Evolutionary conservation across 2,888 invertebrate genomes (phyloP).

Genomic region (Dorcus hopei): DNA sequence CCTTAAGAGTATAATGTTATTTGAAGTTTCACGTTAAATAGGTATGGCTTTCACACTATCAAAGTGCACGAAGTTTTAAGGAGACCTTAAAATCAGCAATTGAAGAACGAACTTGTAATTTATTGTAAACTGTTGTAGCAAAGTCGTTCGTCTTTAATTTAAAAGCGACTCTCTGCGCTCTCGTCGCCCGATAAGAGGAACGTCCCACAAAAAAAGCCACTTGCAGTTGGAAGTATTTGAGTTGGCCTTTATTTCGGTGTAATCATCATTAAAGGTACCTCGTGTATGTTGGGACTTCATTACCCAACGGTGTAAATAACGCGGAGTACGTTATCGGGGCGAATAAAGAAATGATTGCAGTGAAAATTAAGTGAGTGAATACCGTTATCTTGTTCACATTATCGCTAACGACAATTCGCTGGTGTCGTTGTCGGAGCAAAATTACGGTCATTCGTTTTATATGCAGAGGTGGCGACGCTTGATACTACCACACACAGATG

Average conservation of each 20-base stretch:
- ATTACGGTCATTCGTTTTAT: conserved; percentile 14
- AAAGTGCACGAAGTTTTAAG: too few relatives aligned
- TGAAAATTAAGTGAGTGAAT: conserved; percentile 17
- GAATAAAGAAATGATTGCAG: conserved; percentile 15
- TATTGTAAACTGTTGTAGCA: too few relatives aligned
- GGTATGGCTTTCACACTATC: too few relatives aligned
- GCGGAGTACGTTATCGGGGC: conserved; percentile 8
- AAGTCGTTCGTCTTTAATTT: too few relatives aligned
- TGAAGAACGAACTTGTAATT: too few relatives aligned
- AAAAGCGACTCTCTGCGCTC: too few relatives aligned
- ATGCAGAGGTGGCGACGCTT: background rate
- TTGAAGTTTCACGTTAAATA: too few relatives aligned
- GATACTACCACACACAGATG: background rate
- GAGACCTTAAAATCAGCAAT: too few relatives aligned
- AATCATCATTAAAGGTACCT: background rate
- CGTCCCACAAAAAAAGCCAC: too few relatives aligned
- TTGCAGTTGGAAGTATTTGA: too few relatives aligned
- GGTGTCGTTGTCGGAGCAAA: conserved; percentile 13
- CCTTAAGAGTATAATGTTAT: too few relatives aligned
- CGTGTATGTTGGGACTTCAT: background rate
- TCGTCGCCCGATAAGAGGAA: too few relatives aligned
- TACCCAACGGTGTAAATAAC: background rate
- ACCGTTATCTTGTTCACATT: conserved; percentile 14
- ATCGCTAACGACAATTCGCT: conserved; percentile 16
- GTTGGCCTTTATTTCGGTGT: background rate